phyloP scores from a whole-genome alignment of 2,797 vertebrate genomes.

The Steatocranus sp. region DNA sequence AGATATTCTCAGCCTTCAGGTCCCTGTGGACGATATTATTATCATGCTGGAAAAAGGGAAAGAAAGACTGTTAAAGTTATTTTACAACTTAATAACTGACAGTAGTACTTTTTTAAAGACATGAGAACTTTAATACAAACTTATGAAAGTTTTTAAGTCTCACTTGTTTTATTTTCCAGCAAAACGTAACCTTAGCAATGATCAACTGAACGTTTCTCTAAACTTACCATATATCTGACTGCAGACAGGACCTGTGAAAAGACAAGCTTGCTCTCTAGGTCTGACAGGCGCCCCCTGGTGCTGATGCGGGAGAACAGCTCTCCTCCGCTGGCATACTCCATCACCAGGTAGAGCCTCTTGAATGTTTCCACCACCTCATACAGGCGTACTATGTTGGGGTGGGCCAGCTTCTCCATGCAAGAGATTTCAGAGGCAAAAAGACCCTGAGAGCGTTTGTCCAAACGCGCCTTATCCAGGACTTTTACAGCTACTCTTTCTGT shows the following conservation, averaged over 20 bases:
- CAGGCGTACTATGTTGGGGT: constrained; percentile 75
- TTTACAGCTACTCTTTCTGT: constrained; percentile 78
- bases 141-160: neutral
- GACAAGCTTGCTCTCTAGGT: constrained; percentile 70
- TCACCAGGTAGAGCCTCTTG: constrained; percentile 70
- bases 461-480: constrained; percentile 69
- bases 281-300: constrained; percentile 71
- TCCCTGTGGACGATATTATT: constrained; percentile 77
- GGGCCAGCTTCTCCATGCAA: constrained; percentile 75
- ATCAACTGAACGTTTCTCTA: neutral
- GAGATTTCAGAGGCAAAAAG: constrained; percentile 67
- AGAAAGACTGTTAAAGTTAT: neutral
- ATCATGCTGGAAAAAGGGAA: constrained; percentile 67
- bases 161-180: neutral
- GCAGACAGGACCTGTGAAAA: constrained; percentile 76
- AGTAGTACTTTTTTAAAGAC: neutral
- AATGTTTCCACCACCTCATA: constrained; percentile 78
- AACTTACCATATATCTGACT: constrained; percentile 74
- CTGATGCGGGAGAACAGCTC: constrained; percentile 73
- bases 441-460: constrained; percentile 46
- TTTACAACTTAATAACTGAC: neutral
- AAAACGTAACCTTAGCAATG: neutral
- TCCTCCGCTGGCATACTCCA: constrained; percentile 74
- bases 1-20: constrained; percentile 78
- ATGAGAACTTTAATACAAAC: neutral